Conservation (phyloP, 2,888 invertebrate genomes). For the Tipula lateralis region DNA sequence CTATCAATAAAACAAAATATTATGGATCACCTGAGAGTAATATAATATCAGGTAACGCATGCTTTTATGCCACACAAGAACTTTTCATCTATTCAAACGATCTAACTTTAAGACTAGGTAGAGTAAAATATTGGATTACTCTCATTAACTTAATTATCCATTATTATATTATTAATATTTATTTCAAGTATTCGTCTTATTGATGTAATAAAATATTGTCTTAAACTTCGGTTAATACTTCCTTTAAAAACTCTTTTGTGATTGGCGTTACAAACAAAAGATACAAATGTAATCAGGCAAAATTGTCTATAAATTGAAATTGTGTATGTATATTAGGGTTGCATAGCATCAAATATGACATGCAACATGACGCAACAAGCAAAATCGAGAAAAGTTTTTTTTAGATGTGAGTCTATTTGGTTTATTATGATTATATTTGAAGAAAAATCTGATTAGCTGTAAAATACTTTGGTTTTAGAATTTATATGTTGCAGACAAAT, state of each 20-base stretch:
- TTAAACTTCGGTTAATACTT: background rate
- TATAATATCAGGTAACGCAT: background rate
- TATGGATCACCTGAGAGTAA: background rate
- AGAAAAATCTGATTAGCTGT: background rate
- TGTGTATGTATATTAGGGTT: background rate
- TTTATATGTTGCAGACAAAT: background rate
- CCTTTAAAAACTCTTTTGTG: background rate
- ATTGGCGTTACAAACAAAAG: background rate
- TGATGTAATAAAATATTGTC: background rate
- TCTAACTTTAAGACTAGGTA: background rate
- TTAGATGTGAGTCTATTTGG: background rate
- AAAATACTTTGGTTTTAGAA: background rate
- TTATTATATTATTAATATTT: no score
- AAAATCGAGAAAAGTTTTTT: background rate
- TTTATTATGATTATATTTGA: background rate
- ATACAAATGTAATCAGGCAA: no score
- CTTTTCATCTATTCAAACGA: background rate
- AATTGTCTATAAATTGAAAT: no score
- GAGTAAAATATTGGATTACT: no score
- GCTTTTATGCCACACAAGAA: background rate
- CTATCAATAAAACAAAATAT: background rate
- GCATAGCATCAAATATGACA: background rate
- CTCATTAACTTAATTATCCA: background rate
- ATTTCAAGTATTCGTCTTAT: background rate
- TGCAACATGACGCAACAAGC: background rate